phyloP scores from a whole-genome alignment of 2,888 invertebrate genomes.

The Amblyjoppa fuscipennis region DNA sequence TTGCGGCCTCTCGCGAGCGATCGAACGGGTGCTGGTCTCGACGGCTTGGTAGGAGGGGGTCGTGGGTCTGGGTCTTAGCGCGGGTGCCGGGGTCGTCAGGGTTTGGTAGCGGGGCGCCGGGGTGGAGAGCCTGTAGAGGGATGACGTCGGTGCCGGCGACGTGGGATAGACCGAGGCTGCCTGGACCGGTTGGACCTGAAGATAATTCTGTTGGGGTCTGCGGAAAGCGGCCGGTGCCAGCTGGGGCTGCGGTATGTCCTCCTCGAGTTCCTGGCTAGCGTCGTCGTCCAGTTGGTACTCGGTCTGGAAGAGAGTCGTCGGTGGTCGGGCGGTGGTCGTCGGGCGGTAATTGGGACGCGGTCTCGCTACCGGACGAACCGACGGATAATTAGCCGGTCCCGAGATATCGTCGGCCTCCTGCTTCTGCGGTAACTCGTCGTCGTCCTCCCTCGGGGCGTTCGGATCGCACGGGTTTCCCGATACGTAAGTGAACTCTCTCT shows the following conservation, averaged over 20 bases:
- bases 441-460: conserved; percentile 90
- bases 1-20: conserved; percentile 78
- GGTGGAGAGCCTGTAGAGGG: conserved; percentile 85
- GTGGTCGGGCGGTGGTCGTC: conserved; percentile 85
- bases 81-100: conserved; percentile 88
- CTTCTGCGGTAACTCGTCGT: conserved; percentile 85
- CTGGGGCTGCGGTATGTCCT: conserved; percentile 87
- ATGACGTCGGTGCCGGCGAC: conserved; percentile 83
- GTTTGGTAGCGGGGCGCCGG: conserved; percentile 89
- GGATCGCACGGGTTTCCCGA: conserved; percentile 95
- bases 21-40: conserved; percentile 78
- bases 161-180: conserved; percentile 78
- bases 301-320: conserved; percentile 91
- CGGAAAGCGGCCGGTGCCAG: conserved; percentile 84
- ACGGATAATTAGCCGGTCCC: conserved; percentile 88
- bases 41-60: conserved; percentile 76
- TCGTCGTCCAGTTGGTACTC: conserved; percentile 86
- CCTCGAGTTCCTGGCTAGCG: conserved; percentile 88
- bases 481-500: conserved; percentile 94
- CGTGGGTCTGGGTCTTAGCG: conserved; percentile 74
- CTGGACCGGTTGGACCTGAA: conserved; percentile 76
- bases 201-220: conserved; percentile 82
- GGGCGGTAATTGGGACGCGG: conserved; percentile 85
- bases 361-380: conserved; percentile 85
- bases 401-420: conserved; percentile 87